phyloP scores from a whole-genome alignment of 2,113 vertebrate species.

The Neogale vison region DNA sequence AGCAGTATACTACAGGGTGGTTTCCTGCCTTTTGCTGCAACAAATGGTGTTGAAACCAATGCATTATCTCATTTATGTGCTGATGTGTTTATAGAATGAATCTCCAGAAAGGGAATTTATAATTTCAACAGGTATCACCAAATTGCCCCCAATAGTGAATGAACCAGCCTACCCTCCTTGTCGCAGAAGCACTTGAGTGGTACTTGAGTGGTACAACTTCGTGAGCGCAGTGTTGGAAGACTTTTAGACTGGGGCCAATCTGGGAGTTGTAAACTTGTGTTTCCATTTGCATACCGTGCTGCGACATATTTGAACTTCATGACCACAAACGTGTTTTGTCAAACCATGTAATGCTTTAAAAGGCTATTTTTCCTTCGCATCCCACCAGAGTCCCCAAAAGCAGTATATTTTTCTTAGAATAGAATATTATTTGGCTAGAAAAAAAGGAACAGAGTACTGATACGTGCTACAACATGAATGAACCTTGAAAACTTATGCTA shows the following conservation, averaged over 20 bases:
- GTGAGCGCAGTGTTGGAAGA: not conserved
- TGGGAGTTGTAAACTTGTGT: not conserved
- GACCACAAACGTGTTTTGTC: not conserved
- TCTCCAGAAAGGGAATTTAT: not conserved
- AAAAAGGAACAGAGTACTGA: not conserved
- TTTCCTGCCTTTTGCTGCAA: constrained; percentile 1
- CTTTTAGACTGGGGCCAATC: not conserved
- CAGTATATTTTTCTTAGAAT: not conserved
- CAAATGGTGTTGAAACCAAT: constrained; percentile 6
- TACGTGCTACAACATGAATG: not conserved
- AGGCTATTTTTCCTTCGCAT: not conserved
- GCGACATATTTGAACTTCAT: constrained; percentile 11
- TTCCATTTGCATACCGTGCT: not conserved
- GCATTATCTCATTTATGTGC: not conserved
- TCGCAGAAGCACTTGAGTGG: not conserved
- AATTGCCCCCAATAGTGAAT: not conserved
- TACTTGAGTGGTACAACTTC: not conserved
- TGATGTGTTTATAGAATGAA: not conserved
- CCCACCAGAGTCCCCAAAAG: not conserved
- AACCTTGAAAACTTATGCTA: constrained; percentile 3
- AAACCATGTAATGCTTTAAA: not conserved
- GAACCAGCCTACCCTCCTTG: not conserved
- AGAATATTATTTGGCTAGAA: constrained; percentile 1
- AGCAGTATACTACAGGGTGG: not conserved
- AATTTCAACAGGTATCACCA: not conserved